A percentile compares a stretch with the other conserved stretches of the same genome.
phyloP scores from a whole-genome alignment of 2,888 invertebrate species.

The Cerceris ruficornis region DNA sequence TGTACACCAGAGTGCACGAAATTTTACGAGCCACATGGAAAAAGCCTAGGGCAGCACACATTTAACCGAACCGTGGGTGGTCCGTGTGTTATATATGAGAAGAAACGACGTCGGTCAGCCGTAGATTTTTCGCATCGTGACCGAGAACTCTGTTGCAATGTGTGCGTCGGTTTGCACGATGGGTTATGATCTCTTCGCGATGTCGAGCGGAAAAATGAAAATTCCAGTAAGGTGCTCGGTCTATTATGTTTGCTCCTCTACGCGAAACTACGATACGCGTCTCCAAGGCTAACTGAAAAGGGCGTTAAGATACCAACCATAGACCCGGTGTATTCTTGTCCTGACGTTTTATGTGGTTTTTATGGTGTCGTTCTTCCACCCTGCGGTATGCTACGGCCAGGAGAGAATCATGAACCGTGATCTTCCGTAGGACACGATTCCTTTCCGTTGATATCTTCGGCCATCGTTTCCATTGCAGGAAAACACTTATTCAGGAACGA shows the following conservation, averaged over 20 bases:
- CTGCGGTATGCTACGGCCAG: conserved; percentile 11
- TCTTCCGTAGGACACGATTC: conserved; percentile 33
- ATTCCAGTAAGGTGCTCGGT: conserved; percentile 70
- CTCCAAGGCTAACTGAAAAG: conserved; percentile 56
- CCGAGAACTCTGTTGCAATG: conserved; percentile 12
- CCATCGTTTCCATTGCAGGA: conserved; percentile 8
- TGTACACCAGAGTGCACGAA: neutral
- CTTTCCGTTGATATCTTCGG: conserved; percentile 35
- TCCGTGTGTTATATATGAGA: conserved; percentile 30
- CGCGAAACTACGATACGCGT: conserved; percentile 57
- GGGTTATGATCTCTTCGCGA: conserved; percentile 73
- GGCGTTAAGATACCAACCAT: conserved; percentile 61
- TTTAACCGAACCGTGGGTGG: conserved; percentile 34
- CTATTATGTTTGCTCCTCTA: conserved; percentile 68
- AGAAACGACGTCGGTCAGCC: conserved; percentile 65
- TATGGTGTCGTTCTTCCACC: conserved; percentile 59
- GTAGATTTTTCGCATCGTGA: conserved; percentile 62
- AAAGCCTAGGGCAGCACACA: conserved; percentile 5
- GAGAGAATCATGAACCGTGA: conserved; percentile 50
- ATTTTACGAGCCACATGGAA: neutral
- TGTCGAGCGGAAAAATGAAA: conserved; percentile 78
- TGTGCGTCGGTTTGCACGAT: conserved; percentile 30
- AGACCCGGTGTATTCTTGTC: conserved; percentile 63
- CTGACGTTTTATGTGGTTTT: conserved; percentile 64
- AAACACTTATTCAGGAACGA: conserved; percentile 17